Base-by-base conservation (phyloP, 1,140 invertebrate genomes). In the Anagrus nilaparvatae region DNA sequence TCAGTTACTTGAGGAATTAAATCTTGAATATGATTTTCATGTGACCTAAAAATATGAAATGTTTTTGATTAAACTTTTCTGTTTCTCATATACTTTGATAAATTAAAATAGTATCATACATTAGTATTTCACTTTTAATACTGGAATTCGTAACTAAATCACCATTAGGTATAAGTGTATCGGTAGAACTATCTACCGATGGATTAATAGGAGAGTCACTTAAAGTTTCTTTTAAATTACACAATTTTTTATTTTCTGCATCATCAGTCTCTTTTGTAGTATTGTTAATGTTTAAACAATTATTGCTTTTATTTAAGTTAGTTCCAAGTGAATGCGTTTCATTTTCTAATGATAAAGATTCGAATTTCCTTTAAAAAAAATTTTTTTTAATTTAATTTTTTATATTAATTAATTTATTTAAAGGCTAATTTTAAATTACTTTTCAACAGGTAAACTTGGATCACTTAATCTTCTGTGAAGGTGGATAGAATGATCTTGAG, bases 401-500 rank as follows among this genome's bases (percentile, higher is more conserved):
- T 14, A 19, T 23, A 20, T 12, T 12, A 18, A 42, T 34, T 2
- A 34, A 34, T 33, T n/a, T 16, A 24, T 19, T 16, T 14, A 19
- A 10, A 33, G 13, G 13, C 32, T 3, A 10, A 5, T 14, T 18
- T 27, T 40, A 31, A 31, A 12, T 52, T 53, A 69, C 66, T 67
- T 67, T 58, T 85, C 81, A 16, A 81, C 70, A 17, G 77, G 74
- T 49, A 90, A 74, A 60, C 77, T 89, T 13, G 87, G 85, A 65
- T 90, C 86, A 59, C 86, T 89, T 24, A 77, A 78, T 40, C 85
- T 71, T 34, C 87, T 67, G 43, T 78, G 75, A 18, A 76, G 63
- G 42, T 73, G 74, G 46, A 70, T 67, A 40, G 71, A 71, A 42
- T 78, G 75, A 46, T 78, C 78, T 36, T 78, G 75, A 3, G 74